Base-by-base conservation (phyloP, 35 echinoderm and acorn worm genomes). In the Acanthaster planci region DNA sequence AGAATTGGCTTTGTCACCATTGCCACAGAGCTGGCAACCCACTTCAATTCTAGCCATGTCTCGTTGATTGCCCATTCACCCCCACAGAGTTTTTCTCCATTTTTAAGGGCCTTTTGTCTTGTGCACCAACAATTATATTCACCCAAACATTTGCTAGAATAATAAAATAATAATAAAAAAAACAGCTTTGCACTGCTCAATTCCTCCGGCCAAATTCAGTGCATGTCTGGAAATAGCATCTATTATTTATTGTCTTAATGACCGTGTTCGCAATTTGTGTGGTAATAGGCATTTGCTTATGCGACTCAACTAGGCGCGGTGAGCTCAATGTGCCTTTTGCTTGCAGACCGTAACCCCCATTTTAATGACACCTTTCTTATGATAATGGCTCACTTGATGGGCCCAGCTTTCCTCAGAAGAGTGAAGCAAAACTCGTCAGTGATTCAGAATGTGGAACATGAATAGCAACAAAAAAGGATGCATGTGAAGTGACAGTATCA, bases 211-310 rank as follows among this genome's bases (percentile, higher is more conserved):
- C 29, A 72, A 72, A 72, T 72, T 72, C 64, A 72, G 14, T 72
- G 26, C 64, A 35, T 72, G 64, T 72, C 64, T 26, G 64, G 26
- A 72, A 72, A 26, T 72, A 26, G 26, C 64, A 72, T 72, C 64
- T 72, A 72, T 72, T 72, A 72, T 72, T 72, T 72, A 72, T 72
- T 26, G 26, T 34, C 64, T 72, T 72, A 72, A 72, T 72, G 64
- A 72, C 64, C 8, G 64, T 72, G 64, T 72, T 72, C 34, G 64
- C 64, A 72, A 72, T 72, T 72, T 72, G 64, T 29, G 64, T 26
- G 42, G 26, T 72, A 72, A 72, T 72, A 72, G 64, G 34, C 64
- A 72, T 72, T 72, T 72, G 64, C 64, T 72, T 72, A 72, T 72
- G 64, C 64, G 23, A 30, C 64, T 72, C 42, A 72, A 31, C 64